Base-by-base conservation (phyloP, 2,797 vertebrate genomes). In the Brachyalestes nurse region DNA sequence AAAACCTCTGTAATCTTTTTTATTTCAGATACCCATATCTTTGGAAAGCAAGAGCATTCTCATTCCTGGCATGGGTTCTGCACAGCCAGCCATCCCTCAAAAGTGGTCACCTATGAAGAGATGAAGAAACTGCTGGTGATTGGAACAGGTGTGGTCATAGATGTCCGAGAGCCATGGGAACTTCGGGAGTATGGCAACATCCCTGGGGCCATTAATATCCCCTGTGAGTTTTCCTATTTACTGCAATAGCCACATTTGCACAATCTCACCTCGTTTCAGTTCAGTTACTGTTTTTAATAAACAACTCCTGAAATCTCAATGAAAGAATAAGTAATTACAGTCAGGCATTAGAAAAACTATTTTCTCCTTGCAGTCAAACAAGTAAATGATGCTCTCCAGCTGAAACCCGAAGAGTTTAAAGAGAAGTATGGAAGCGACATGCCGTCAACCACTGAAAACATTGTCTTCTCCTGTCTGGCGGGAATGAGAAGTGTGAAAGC, bases 141-240 rank as follows among this genome's bases (percentile, higher is more conserved):
- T 1, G 78, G 84, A 13, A 85, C 84, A 23, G 84, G 91, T 5
- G 91, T 93, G 5, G 89, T 96, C 55, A 95, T 99, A 81, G 98
- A 99, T 72, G 97, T 99, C 70, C 93, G 97, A 82, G 97, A 99
- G 81, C 93, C 94, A 19, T 97, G 95, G 96, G 97, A 99, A 91
- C 90, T 97, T 70, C 82, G 94, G 23, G 94, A 95, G 72, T 92
- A 92, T 72, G 97, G 97, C 62, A 90, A 88, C 86, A 98, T 99
- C 84, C 96, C 96, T 0, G 95, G 94, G 0, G 93, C 97, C 0
- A 23, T 98, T 55, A 97, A 97, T 79, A 94, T 99, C 21, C 97
- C 97, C 14, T 0, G 97, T 99, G 91, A 96, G 93, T 91, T 4
- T 14, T 25, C 21, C 8, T 51, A 74, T 47, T 62, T 45, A 45